Conservation (phyloP, 2,113 vertebrate genomes). For the Herpetotheres cachinnans region DNA sequence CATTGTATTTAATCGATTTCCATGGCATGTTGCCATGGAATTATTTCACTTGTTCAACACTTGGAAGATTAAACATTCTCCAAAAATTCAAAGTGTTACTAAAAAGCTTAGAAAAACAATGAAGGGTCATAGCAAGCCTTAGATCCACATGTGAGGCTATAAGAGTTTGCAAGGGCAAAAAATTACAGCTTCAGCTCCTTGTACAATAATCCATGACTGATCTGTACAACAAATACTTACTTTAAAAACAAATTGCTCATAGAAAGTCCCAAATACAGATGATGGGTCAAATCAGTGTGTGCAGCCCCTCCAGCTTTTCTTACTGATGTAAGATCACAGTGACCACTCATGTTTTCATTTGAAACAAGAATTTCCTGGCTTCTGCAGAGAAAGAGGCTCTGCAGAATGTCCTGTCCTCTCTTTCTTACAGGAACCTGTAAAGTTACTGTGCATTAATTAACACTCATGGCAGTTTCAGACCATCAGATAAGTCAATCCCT, state of each 20-base stretch:
- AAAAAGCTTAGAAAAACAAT: background rate
- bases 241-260: background rate
- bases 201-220: background rate
- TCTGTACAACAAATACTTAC: background rate
- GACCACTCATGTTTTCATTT: background rate
- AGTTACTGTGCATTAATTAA: background rate
- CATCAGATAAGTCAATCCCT: background rate
- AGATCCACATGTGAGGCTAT: background rate
- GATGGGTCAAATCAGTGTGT: background rate
- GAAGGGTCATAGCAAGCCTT: background rate
- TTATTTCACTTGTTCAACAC: background rate
- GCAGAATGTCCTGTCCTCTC: background rate
- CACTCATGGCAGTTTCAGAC: background rate
- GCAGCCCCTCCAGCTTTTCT: background rate
- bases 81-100: background rate
- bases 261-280: background rate
- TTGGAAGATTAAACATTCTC: background rate
- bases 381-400: background rate
- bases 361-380: background rate
- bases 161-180: background rate
- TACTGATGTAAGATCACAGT: background rate
- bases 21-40: background rate
- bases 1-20: background rate
- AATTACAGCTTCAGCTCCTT: background rate
- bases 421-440: background rate